Conservation (phyloP, 2,888 invertebrate species). For the Eulithis prunata region DNA sequence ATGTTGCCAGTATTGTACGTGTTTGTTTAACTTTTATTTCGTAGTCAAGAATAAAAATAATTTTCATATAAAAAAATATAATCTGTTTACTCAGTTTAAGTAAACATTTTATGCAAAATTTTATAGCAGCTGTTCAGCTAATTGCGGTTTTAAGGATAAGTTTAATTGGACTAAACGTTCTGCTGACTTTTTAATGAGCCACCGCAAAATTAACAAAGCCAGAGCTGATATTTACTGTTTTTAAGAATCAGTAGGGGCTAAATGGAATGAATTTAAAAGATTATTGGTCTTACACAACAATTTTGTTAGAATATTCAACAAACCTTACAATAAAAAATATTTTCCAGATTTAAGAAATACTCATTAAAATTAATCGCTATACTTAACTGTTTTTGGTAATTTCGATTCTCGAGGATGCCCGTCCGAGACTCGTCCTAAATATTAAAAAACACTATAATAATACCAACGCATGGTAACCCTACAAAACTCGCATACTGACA, state of each 20-base stretch:
- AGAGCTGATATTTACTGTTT: neutral
- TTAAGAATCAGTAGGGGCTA: neutral
- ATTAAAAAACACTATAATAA: neutral
- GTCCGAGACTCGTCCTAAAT: neutral
- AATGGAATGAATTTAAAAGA: neutral
- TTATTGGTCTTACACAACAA: too few relatives aligned
- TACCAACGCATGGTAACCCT: slow-evolving; percentile 21
- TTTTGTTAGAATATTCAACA: too few relatives aligned
- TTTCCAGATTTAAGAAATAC: too few relatives aligned
- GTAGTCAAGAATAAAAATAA: too few relatives aligned
- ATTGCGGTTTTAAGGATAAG: slow-evolving; percentile 7
- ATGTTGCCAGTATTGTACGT: too few relatives aligned
- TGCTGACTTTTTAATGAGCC: slow-evolving; percentile 1
- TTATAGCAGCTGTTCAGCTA: slow-evolving; percentile 1
- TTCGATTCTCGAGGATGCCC: too few relatives aligned
- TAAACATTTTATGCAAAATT: slow-evolving; percentile 11
- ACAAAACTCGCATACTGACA: slow-evolving; percentile 31
- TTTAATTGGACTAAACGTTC: slow-evolving; percentile 9
- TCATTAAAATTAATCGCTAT: too few relatives aligned
- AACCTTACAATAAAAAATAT: too few relatives aligned
- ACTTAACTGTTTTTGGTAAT: too few relatives aligned
- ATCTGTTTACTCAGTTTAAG: neutral
- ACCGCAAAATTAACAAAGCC: slow-evolving; percentile 3
- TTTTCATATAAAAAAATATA: neutral
- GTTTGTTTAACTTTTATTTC: too few relatives aligned